Conservation (phyloP, 2,797 vertebrate genomes). For the Paedocypris micromegethes region DNA sequence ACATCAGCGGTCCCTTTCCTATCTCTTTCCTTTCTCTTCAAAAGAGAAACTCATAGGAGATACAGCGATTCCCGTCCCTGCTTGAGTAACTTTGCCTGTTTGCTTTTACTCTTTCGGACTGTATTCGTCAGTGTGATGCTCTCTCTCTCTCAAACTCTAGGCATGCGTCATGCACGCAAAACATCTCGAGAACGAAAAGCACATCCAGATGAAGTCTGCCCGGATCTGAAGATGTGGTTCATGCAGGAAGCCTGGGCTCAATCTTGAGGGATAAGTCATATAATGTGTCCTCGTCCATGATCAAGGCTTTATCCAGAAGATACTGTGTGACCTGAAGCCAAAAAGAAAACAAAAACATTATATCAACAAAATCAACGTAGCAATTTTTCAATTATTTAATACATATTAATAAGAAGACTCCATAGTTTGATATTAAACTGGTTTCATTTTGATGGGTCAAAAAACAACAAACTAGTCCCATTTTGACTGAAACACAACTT, state of each 20-base stretch:
- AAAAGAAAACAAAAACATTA: not conserved
- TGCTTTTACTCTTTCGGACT: constrained; percentile 11
- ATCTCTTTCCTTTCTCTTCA: constrained; percentile 6
- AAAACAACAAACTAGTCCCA: too few species aligned
- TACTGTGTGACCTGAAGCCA: constrained; percentile 85
- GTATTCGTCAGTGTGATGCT: not conserved
- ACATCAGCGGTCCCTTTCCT: too few species aligned
- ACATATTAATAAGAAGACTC: too few species aligned
- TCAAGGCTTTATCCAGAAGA: constrained; percentile 87
- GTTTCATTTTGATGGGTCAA: too few species aligned
- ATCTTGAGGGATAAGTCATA: constrained; percentile 93
- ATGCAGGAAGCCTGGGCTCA: constrained; percentile 91
- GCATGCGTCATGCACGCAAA: constrained; percentile 30
- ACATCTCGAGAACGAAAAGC: constrained; percentile 37
- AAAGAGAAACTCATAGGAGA: not conserved
- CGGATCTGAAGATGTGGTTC: constrained; percentile 62
- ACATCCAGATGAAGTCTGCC: constrained; percentile 23
- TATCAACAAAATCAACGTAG: too few species aligned
- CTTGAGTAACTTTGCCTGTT: not conserved
- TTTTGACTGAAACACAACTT: too few species aligned
- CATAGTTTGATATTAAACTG: too few species aligned
- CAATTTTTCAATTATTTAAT: too few species aligned
- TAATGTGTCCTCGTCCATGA: constrained; percentile 92
- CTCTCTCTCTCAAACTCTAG: constrained; percentile 13
- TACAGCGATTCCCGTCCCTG: too few species aligned